Evolutionary conservation across 2,113 vertebrate species (phyloP), one percentile per base, ranked within the genome.

Genomic region (Macrotus californicus): DNA sequence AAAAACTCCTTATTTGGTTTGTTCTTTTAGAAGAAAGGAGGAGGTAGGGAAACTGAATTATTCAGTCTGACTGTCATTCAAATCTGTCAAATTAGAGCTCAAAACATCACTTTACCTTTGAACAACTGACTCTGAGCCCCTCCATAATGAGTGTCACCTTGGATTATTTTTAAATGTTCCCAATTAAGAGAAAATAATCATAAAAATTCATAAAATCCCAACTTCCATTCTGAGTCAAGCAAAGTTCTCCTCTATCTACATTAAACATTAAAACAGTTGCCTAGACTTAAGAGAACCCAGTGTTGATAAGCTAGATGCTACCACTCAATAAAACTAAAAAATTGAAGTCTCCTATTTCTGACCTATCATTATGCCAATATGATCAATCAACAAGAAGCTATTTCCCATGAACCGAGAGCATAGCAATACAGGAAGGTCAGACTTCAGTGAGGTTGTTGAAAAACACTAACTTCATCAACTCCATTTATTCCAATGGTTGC

Each of bases 1-100:
- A 46, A 95, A 90, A 93, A 91, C 89, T 94, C 89, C 83, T 93
- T 89, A 85, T 82, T 92, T 96, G 92, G 83, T 88, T 90, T 36
- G 66, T 82, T 96, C 50, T 95, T 89, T 92, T 48, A 64, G 81
- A 85, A 97, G 52, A 69, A 46, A 69, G 64, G 67, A 87, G 91
- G 83, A 59, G 69, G 87, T 56, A 91, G 73, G 77, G 56, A 87
- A 96, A 75, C 66, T 39, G 34, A 90, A 81, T 89, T 82, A 92
- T 59, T 93, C 79, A 91, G 34, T 16, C 82, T 87, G 61, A 82
- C 36, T 88, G 76, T 85, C 95, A 94, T 18, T 97, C 85, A 76
- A n/a, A 94, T 84, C 34, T 92, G 83, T 89, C 91, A 88, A 59
- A 91, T 10, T 26, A 50, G 64, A 96, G 93, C 39, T 91, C 70